Conservation (phyloP, 2,113 vertebrate genomes). For the Prolemur simus region DNA sequence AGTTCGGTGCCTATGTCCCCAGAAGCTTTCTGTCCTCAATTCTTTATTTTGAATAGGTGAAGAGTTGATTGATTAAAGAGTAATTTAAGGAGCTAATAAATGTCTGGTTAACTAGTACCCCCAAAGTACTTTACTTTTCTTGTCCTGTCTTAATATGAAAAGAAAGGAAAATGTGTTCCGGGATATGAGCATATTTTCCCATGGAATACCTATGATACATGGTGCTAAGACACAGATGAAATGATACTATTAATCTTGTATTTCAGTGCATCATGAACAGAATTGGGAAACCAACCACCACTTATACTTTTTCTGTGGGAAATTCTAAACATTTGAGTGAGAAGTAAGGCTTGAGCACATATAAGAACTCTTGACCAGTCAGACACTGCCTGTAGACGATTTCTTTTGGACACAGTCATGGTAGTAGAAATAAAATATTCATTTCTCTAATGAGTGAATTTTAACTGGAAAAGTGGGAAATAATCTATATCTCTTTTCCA, state of each 20-base stretch:
- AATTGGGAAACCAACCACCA: not conserved
- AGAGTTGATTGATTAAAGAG: not conserved
- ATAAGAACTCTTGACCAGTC: not conserved
- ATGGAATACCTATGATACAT: not conserved
- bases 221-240: not conserved
- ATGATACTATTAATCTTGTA: not conserved
- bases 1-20: not conserved
- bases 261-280: not conserved
- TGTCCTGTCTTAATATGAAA: not conserved
- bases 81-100: not conserved
- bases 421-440: not conserved
- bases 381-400: not conserved
- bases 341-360: constrained; percentile 20
- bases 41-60: constrained; percentile 1
- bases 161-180: not conserved
- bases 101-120: not conserved
- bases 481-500: not conserved
- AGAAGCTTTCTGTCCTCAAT: not conserved
- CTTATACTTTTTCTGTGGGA: not conserved
- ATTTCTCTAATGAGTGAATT: not conserved
- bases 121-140: not conserved
- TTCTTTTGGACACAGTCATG: not conserved
- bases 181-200: not conserved
- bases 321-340: constrained; percentile 30
- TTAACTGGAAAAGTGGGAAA: not conserved